phyloP scores from a whole-genome alignment of 2,888 invertebrate species.

The Copidosoma aretas region DNA sequence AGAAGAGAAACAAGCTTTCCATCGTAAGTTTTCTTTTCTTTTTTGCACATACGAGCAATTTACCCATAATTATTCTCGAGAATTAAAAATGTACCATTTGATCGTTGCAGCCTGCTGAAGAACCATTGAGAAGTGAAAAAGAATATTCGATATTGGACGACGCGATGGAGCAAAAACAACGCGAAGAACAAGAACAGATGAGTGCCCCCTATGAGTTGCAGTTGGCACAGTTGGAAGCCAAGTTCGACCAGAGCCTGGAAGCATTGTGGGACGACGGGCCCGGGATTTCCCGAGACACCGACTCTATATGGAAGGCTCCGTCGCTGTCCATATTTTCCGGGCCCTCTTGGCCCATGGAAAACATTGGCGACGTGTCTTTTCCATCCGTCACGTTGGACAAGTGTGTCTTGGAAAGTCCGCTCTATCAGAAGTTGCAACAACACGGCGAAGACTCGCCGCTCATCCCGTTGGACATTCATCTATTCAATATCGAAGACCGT shows the following conservation, averaged over 20 bases:
- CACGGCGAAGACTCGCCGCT: slow-evolving; percentile 55
- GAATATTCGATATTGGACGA: slow-evolving; percentile 58
- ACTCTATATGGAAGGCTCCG: slow-evolving; percentile 61
- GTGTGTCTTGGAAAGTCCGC: slow-evolving; percentile 47
- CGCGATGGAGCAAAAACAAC: slow-evolving; percentile 58
- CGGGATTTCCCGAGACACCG: slow-evolving; percentile 59
- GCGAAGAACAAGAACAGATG: slow-evolving; percentile 53
- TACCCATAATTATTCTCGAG: neutral
- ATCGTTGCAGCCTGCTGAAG: slow-evolving; percentile 49
- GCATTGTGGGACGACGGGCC: slow-evolving; percentile 69
- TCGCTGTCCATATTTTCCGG: slow-evolving; percentile 59
- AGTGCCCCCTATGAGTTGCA: slow-evolving; percentile 62
- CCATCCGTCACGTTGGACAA: slow-evolving; percentile 52
- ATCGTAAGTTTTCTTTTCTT: slow-evolving; percentile 49
- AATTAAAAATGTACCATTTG: neutral
- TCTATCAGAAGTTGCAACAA: slow-evolving; percentile 48
- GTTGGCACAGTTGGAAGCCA: slow-evolving; percentile 71
- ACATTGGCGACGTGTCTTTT: slow-evolving; percentile 49
- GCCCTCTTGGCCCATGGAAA: slow-evolving; percentile 58
- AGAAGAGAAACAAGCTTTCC: slow-evolving; percentile 57
- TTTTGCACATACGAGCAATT: neutral
- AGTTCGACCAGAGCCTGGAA: slow-evolving; percentile 74
- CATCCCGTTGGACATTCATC: slow-evolving; percentile 59
- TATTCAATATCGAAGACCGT: slow-evolving; percentile 57
- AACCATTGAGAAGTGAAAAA: slow-evolving; percentile 51